Conservation (phyloP, 1,140 invertebrate species). For the Drosophila seguyi region DNA sequence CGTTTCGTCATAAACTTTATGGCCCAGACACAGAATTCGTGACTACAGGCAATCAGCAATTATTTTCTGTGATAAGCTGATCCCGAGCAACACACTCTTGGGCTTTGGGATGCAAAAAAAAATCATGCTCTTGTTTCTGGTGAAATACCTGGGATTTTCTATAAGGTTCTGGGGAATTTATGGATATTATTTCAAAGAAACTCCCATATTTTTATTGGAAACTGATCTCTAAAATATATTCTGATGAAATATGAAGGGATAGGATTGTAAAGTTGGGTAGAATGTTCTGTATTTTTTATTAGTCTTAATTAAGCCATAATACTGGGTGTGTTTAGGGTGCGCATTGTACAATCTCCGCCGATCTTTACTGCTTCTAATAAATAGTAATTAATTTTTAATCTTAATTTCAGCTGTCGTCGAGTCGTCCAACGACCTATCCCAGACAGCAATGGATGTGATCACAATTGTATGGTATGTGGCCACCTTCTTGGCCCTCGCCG, state of each 20-base stretch:
- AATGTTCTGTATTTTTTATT: not conserved
- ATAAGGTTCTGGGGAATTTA: not conserved
- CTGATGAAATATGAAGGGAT: not conserved
- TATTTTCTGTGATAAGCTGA: constrained; percentile 9
- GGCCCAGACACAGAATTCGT: constrained; percentile 37
- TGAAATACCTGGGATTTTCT: constrained; percentile 4
- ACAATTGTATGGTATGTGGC: constrained; percentile 85
- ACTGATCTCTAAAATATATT: not conserved
- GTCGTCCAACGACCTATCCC: constrained; percentile 71
- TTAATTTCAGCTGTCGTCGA: constrained; percentile 55
- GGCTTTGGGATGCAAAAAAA: constrained; percentile 6
- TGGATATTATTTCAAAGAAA: not conserved
- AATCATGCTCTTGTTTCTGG: not conserved
- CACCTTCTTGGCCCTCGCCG: constrained; percentile 79
- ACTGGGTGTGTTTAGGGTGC: not conserved
- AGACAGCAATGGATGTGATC: constrained; percentile 84
- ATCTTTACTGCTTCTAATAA: not conserved
- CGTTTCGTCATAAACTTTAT: constrained; percentile 51
- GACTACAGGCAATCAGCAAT: constrained; percentile 10
- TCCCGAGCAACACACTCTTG: not conserved
- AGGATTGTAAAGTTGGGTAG: no score
- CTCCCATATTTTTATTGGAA: not conserved
- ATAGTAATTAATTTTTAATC: constrained; percentile 4
- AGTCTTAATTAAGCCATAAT: constrained; percentile 4
- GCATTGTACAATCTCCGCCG: not conserved